A percentile compares a stretch with the other conserved stretches of the same genome.
phyloP scores from a whole-genome alignment of 1,140 invertebrate species.

The Drosophila paulistorum region DNA sequence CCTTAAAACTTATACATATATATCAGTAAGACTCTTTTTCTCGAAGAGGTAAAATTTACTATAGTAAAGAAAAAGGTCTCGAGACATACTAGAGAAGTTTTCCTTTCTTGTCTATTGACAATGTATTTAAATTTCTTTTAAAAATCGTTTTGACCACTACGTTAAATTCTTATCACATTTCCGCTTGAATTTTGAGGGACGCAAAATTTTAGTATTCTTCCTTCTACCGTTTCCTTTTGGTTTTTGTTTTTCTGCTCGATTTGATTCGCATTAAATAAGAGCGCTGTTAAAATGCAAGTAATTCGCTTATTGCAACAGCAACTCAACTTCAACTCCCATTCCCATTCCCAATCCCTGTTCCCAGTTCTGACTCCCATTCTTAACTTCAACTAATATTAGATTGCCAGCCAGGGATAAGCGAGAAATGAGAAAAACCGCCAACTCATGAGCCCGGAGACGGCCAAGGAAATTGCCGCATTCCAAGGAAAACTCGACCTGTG shows the following conservation, averaged over 20 bases:
- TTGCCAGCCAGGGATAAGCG: conserved; percentile 51
- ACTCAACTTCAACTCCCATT: background rate
- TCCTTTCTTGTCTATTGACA: too few species aligned
- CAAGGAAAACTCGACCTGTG: conserved; percentile 65
- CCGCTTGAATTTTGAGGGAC: conserved; percentile 1
- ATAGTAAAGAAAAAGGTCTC: too few species aligned
- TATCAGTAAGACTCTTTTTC: too few species aligned
- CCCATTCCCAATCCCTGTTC: conserved; percentile 4
- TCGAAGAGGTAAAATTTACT: too few species aligned
- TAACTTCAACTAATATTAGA: conserved; percentile 42
- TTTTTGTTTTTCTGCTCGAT: conserved; percentile 75
- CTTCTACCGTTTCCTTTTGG: background rate
- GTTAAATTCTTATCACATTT: conserved; percentile 18
- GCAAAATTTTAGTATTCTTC: background rate
- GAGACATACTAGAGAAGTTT: too few species aligned
- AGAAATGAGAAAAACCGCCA: conserved; percentile 49
- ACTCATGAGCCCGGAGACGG: conserved; percentile 71
- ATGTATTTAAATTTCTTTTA: background rate
- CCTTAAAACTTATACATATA: too few species aligned
- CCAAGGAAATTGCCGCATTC: conserved; percentile 75
- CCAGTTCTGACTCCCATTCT: background rate
- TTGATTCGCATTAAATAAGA: conserved; percentile 73
- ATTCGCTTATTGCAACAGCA: conserved; percentile 40
- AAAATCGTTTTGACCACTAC: conserved; percentile 1
- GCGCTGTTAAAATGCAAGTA: conserved; percentile 70